Percentiles rank a stretch among this genome's conserved stretches.
Conservation (phyloP, 1,140 invertebrate species). For the Anadara kagoshimensis region DNA sequence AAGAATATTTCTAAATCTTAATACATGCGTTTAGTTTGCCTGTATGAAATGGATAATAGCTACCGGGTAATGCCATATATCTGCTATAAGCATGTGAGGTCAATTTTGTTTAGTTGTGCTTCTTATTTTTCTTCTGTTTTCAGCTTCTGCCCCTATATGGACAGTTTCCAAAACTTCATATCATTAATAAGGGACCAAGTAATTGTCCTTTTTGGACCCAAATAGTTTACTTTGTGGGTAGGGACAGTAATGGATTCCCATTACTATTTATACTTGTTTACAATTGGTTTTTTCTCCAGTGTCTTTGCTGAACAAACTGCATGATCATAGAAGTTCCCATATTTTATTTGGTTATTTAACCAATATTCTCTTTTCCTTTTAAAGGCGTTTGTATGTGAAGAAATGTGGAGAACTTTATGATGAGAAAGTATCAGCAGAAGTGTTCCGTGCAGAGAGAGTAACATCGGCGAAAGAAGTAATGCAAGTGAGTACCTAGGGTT, state of each 20-base stretch:
- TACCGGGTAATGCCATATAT: too few relatives aligned
- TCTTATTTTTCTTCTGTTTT: too few relatives aligned
- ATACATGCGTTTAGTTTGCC: too few relatives aligned
- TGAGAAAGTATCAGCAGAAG: constrained; percentile 59
- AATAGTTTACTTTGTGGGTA: too few relatives aligned
- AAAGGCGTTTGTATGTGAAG: constrained; percentile 64
- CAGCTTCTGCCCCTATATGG: too few relatives aligned
- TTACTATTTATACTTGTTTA: not conserved
- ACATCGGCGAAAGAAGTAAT: constrained; percentile 65
- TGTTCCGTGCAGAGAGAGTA: constrained; percentile 47
- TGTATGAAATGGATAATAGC: too few relatives aligned
- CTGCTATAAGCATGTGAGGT: too few relatives aligned
- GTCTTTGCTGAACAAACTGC: not conserved
- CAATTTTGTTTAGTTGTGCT: too few relatives aligned
- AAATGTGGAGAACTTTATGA: constrained; percentile 71
- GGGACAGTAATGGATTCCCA: too few relatives aligned
- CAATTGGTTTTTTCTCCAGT: not conserved
- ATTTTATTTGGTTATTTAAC: not conserved
- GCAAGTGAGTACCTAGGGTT: constrained; percentile 52
- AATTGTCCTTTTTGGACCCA: too few relatives aligned
- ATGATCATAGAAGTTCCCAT: not conserved
- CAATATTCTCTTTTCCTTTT: constrained; percentile 19
- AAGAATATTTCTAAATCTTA: not conserved
- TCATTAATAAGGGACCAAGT: too few relatives aligned
- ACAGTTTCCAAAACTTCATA: too few relatives aligned